Evolutionary conservation across 2,113 vertebrate genomes (phyloP).

Genomic region (Leucopsar rothschildi): DNA sequence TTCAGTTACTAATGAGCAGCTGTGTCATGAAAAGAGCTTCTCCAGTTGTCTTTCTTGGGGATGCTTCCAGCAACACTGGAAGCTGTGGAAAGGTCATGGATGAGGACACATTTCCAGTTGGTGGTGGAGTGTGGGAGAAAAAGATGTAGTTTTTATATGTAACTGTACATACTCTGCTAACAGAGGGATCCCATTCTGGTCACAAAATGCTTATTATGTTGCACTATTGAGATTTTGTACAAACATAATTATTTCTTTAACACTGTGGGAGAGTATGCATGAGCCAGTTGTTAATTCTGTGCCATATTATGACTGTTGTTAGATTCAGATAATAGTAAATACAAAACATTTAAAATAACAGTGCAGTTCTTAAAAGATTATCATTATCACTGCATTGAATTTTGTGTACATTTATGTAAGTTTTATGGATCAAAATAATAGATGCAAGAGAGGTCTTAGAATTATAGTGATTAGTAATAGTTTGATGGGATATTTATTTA

Average conservation of each 20-base stretch:
- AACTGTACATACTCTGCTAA: not conserved
- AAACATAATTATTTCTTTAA: conserved; percentile 5
- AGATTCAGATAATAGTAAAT: conserved; percentile 22
- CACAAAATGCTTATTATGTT: not conserved
- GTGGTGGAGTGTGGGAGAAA: not conserved
- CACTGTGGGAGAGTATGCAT: not conserved
- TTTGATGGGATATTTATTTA: not conserved
- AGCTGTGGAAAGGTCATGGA: not conserved
- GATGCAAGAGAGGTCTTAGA: not conserved
- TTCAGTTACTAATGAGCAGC: not conserved
- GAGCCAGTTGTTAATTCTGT: conserved; percentile 15
- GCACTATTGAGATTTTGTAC: not conserved
- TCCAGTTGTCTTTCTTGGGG: not conserved
- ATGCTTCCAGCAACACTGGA: not conserved
- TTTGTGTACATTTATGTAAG: not conserved
- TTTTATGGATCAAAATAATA: conserved; percentile 16
- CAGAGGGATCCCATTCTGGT: not conserved
- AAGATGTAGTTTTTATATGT: not conserved
- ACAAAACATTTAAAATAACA: conserved; percentile 26
- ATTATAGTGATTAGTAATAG: not conserved
- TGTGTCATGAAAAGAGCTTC: not conserved
- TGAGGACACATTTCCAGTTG: not conserved
- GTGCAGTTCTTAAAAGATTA: not conserved
- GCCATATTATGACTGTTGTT: not conserved
- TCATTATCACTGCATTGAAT: not conserved